Evolutionary conservation across 1,140 invertebrate species (phyloP), one percentile per base, ranked within the genome.

Genomic region (Drosophila burlai): DNA sequence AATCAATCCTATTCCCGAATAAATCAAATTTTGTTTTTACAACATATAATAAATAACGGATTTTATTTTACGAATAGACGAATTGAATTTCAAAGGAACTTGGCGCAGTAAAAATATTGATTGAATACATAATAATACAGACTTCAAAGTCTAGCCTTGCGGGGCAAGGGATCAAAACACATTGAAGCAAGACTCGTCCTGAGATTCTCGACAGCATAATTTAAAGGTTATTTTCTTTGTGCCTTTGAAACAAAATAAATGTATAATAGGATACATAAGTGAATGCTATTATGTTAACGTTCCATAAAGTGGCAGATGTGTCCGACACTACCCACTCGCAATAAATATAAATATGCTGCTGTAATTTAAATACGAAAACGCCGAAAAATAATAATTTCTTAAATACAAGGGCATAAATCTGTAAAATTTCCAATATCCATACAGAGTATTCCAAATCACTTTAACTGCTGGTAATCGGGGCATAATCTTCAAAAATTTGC

Each of bases 401-500:
- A 42, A 63, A 26, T 62, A 21, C 26, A 34, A 42, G 42, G 57
- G 61, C 55, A 73, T 74, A 74, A 78, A 68, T 78, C 58, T 78
- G 74, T 69, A 61, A 76, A 62, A 54, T 52, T 59, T 57, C 24
- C 26, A 63, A 68, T 68, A 50, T 50, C 65, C 29, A 55, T 69
- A 58, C 67, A 66, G 49, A 60, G 60, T 54, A 46, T 64, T 80
- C 64, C 59, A 68, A 90, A 91, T 91, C 71, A 91, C 76, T 79
- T 85, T 89, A 92, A 91, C 83, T 80, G 80, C 87, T 77, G 72
- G 83, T 92, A 92, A 92, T 92, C 91, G 87, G 71, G 71, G 82
- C 71, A 83, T 92, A 89, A 92, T 92, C 91, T 92, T 83, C 57
- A 50, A 79, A 92, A 92, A 92, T 92, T 92, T 92, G 91, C 91